These are phyloP conservation scores for Geotrupes spiniger DNA, from an alignment of 2,888 invertebrate species.

Conservation along the genomic window DNA sequence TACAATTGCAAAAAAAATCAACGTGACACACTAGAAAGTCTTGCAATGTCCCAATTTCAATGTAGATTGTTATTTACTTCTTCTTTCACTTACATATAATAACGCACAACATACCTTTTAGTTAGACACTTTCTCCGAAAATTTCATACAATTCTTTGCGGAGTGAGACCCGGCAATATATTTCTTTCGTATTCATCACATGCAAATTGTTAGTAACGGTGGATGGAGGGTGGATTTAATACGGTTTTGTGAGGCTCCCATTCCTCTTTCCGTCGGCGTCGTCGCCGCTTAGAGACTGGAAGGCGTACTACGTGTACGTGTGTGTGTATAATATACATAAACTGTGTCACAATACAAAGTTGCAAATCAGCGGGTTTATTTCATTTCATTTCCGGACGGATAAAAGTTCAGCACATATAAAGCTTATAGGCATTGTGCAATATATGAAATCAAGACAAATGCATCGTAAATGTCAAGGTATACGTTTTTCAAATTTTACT, in stretches of 20 bases:
- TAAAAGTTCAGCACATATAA: neutral
- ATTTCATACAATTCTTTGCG: conserved; percentile 7
- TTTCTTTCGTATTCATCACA: conserved; percentile 29
- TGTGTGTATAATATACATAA: conserved; percentile 7
- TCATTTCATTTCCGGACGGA: conserved; percentile 8
- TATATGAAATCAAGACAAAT: no score
- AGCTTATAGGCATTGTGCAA: no score
- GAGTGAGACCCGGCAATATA: conserved; percentile 18
- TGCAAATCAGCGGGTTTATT: conserved; percentile 8
- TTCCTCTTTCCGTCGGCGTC: neutral
- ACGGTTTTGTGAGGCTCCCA: conserved; percentile 8
- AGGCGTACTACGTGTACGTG: neutral
- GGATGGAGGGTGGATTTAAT: conserved; percentile 11
- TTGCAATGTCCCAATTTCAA: no score
- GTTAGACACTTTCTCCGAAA: neutral
- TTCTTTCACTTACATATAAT: no score
- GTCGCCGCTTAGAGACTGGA: neutral
- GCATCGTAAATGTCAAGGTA: no score
- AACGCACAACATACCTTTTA: neutral
- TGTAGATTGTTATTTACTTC: no score
- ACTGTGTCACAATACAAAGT: conserved; percentile 3
- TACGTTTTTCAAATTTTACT: no score
- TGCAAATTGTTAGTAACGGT: conserved; percentile 20
- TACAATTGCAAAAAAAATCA: no score
- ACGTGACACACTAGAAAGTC: no score